Percentiles rank a stretch among this genome's conserved stretches.
These are phyloP conservation scores for Prosopocoilus inquinatus DNA, from an alignment of 2,888 invertebrate species.

Conservation along the genomic window DNA sequence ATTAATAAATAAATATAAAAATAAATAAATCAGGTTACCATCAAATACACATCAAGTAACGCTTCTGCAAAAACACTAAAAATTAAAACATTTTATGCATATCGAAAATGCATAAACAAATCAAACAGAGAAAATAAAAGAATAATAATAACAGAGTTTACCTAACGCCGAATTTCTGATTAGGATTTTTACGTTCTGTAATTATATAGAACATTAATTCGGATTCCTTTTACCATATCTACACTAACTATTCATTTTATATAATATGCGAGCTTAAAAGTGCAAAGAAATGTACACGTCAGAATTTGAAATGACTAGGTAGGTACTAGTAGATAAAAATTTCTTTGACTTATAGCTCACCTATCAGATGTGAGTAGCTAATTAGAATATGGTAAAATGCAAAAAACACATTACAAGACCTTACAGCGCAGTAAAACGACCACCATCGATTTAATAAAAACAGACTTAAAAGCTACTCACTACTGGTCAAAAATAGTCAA, in stretches of 20 bases:
- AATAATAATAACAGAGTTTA: slow-evolving; percentile 17
- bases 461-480: slow-evolving; percentile 51
- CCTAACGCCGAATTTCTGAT: slow-evolving; percentile 25
- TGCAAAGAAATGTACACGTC: no score
- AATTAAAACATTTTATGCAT: slow-evolving; percentile 46
- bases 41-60: slow-evolving; percentile 40
- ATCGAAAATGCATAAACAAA: slow-evolving; percentile 11
- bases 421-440: slow-evolving; percentile 9
- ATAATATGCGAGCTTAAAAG: no score
- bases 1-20: slow-evolving; percentile 11
- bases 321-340: no score
- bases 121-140: slow-evolving; percentile 18
- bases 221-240: slow-evolving; percentile 24
- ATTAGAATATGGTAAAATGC: slow-evolving; percentile 8
- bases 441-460: slow-evolving; percentile 22
- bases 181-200: slow-evolving; percentile 26
- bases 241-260: slow-evolving; percentile 7
- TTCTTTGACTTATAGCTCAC: no score
- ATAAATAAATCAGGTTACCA: slow-evolving; percentile 42
- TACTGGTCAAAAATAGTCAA: slow-evolving; percentile 49
- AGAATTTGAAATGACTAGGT: no score
- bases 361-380: no score
- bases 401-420: slow-evolving; percentile 9
- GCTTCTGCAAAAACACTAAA: slow-evolving; percentile 50
- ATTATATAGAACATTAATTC: slow-evolving; percentile 30